Base-by-base conservation (phyloP, 2,888 invertebrate genomes). In the Tenthredo mesomela region DNA sequence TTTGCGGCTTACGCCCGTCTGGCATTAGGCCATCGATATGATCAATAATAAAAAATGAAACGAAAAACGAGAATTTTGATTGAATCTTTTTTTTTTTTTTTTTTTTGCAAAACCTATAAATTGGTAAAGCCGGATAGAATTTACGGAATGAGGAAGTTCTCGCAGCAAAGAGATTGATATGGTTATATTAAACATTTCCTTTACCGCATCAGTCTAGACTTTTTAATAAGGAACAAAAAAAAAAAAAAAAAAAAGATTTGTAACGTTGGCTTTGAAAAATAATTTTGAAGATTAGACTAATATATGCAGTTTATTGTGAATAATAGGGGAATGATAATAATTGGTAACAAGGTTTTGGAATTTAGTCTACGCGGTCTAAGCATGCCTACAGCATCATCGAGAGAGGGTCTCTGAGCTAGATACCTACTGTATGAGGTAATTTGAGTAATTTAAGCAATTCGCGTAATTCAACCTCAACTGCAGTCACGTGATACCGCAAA, bases 361-460 rank as follows among this genome's bases (percentile, higher is more conserved):
- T 67, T 33, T 18, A 58, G 9, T 58, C 61, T 25, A 21, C 21
- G 12, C 21, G 12, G 21, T 12, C 21, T 21, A 12, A 2, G 4
- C 37, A 37, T 37, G 21, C 10, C 21, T 21, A 12, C 10, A 12
- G 2, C 47, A 15, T 47, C 12, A 21, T 61, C 25, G 21, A 25
- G 9, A 25, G 12, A 47, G 47, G 47, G 47, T 47, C 43, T 47
- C 47, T 47, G 47, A 4, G 47, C 47, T 4, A 15, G 47, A 47
- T 47, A 54, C n/a, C 54, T 54, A 54, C 54, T n/a, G n/a, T 18
- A 25, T 7, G 61, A 61, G 21, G 80, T 80, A 80, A 80, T 80
- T 80, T 12, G 80, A 80, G 80, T 80, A 80, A 80, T 80, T 80
- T 80, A 80, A 80, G 61, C 80, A 25, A 80, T 80, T 61, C 80